Percentiles rank a stretch among this genome's conserved stretches.
These are phyloP conservation scores for Lucifuga dentata DNA, from an alignment of 2,113 vertebrate genomes.

Conservation along the genomic window DNA sequence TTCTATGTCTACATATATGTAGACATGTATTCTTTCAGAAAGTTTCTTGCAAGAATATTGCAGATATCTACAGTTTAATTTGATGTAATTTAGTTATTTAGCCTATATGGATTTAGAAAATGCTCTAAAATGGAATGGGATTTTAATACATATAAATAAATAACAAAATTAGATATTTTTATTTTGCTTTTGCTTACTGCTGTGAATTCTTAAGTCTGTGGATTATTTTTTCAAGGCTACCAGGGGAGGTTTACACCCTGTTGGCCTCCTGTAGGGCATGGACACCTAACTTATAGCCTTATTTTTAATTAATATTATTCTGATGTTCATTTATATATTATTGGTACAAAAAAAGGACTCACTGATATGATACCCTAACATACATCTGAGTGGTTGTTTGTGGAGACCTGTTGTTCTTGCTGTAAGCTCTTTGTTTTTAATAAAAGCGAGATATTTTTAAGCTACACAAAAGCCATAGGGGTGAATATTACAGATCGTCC, in stretches of 20 bases:
- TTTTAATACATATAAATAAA: too few species aligned
- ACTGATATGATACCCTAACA: background rate
- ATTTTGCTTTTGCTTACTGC: too few species aligned
- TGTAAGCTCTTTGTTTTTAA: background rate
- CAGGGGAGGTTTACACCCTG: background rate
- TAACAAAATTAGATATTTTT: too few species aligned
- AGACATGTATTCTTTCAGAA: too few species aligned
- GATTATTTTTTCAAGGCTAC: background rate
- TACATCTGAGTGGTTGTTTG: too few species aligned
- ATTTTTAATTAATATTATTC: constrained; percentile 47
- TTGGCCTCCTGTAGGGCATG: constrained; percentile 45
- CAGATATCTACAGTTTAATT: too few species aligned
- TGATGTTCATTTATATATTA: constrained; percentile 22
- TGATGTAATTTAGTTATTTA: too few species aligned
- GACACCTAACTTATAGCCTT: background rate
- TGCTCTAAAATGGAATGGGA: too few species aligned
- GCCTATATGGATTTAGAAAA: too few species aligned
- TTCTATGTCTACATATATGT: too few species aligned
- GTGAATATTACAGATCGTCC: background rate
- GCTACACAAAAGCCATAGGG: background rate
- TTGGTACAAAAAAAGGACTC: constrained; percentile 48
- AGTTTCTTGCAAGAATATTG: too few species aligned
- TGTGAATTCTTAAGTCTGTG: background rate
- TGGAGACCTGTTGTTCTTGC: background rate
- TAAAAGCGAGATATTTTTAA: background rate